These are phyloP conservation scores for Strigops habroptila DNA, from an alignment of 2,113 vertebrate species.

Conservation along the genomic window DNA sequence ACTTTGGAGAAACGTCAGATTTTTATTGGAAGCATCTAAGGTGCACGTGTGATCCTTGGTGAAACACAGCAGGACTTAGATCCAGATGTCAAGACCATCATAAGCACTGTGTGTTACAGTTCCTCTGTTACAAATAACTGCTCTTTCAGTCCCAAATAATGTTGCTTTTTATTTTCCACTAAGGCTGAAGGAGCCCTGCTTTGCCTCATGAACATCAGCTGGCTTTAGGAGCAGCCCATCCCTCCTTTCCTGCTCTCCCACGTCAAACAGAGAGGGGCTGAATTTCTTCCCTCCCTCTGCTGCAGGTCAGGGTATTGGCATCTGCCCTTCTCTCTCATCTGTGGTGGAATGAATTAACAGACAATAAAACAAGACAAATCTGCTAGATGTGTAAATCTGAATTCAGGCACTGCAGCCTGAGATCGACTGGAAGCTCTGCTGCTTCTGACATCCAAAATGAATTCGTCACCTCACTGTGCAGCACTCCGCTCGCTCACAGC, in stretches of 20 bases:
- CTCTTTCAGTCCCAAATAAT: neutral
- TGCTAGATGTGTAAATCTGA: neutral
- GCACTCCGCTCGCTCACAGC: neutral
- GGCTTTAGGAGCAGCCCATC: neutral
- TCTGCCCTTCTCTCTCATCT: neutral
- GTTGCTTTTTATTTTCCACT: neutral
- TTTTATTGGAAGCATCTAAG: neutral
- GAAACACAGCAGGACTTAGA: neutral
- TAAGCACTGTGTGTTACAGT: accelerated
- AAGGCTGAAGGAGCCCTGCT: neutral
- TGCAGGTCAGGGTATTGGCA: neutral
- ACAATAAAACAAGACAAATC: neutral
- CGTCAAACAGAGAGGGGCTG: neutral
- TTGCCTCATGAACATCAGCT: neutral
- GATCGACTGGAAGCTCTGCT: neutral
- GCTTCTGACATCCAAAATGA: neutral
- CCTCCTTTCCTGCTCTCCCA: neutral
- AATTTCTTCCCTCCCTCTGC: neutral
- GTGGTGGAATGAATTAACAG: neutral
- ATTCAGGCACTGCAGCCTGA: neutral
- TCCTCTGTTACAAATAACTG: neutral
- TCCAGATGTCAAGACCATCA: neutral
- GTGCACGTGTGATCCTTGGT: neutral
- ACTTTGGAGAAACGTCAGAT: neutral
- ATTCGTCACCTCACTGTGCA: neutral